Base-by-base conservation (phyloP, 2,797 vertebrate genomes). In the Anableps anableps region DNA sequence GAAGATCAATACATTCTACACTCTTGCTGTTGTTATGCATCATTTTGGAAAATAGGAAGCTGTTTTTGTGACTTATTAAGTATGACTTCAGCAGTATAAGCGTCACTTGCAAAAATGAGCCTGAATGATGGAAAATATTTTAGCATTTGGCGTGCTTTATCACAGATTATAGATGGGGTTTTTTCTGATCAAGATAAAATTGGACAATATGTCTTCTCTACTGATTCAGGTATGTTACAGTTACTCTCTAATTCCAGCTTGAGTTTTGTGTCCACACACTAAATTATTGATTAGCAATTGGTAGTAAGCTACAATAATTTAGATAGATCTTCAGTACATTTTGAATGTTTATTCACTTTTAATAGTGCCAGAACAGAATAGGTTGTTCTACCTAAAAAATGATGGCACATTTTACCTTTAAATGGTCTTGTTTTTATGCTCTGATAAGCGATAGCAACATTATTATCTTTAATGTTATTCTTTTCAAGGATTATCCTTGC, bases 1-100 rank as follows among this genome's bases (percentile, higher is more conserved):
- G 43, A 60, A 19, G 41, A 76, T 75, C 48, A 47, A 72, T n/a
- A 82, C 74, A 74, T 80, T 82, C 80, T 60, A 70, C 31, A 10
- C n/a, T 21, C 50, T n/a, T 9, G 19, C 45, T 82, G 29, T n/a
- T n/a, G 5, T 71, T 41, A 77, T 68, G 85, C 29, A 55, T 74
- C 62, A 62, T 23, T 4, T 60, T 64, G 43, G 17, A 1, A 29
- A 19, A 1, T 55, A 45, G 75, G 60, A 4, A 72, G 34, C n/a
- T 9, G 41, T 47, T 70, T 74, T 10, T 7, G 58, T 72, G 21
- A 79, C 78, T 64, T 75, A 80, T 76, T 72, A 21, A 74, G 47
- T 38, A 11, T 66, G 51, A 86, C 41, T 58, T 82, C 47, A 82
- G 1, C 16, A 68, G 70, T 60, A 29, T 4, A 36, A 62, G 47